phyloP scores from a whole-genome alignment of 2,113 vertebrate species.

The Stictonetta naevosa region DNA sequence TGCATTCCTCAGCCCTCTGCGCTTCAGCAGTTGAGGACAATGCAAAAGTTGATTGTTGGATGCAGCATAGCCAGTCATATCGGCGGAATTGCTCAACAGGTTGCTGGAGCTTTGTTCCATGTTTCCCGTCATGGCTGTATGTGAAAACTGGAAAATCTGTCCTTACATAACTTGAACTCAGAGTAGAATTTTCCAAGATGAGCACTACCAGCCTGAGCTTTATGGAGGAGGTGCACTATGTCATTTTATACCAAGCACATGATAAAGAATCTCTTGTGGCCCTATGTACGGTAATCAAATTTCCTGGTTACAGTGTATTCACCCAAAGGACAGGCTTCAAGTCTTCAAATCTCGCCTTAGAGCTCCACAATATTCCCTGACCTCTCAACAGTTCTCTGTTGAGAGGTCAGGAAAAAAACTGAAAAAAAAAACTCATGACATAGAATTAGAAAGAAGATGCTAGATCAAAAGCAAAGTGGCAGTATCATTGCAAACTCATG shows the following conservation, averaged over 20 bases:
- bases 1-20: neutral
- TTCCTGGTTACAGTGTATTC: neutral
- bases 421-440: neutral
- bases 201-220: neutral
- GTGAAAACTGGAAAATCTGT: neutral
- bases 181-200: neutral
- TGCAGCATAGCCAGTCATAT: neutral
- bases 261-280: neutral
- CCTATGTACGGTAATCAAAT: neutral
- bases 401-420: neutral
- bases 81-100: neutral
- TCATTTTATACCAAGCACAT: neutral
- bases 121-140: accelerated
- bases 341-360: neutral
- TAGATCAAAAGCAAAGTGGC: neutral
- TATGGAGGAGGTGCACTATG: neutral
- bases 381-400: too few relatives aligned
- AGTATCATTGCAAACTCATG: neutral
- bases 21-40: neutral
- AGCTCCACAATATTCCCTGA: neutral
- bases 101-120: neutral
- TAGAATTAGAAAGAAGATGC: neutral
- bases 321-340: neutral
- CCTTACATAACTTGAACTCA: neutral
- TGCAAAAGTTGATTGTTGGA: neutral